A percentile compares a stretch with the other conserved stretches of the same genome.
Conservation (phyloP, 2,113 vertebrate species). For the Orientallactaga bullata region DNA sequence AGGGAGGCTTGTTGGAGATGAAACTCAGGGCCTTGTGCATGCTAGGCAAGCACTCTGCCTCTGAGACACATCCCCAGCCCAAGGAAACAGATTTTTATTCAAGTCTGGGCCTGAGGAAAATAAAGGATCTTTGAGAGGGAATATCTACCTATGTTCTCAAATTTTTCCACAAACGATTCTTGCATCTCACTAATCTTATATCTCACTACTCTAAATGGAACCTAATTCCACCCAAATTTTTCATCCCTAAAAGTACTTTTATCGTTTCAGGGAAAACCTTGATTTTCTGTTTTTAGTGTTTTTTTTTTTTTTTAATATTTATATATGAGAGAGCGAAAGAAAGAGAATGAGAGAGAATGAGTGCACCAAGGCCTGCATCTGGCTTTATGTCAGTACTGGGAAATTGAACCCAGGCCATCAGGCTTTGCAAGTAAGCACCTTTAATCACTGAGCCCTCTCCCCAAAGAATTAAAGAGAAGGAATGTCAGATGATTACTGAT, state of each 20-base stretch:
- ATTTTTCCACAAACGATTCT: not conserved
- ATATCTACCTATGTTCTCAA: not conserved
- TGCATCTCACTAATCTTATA: not conserved
- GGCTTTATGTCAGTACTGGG: too few relatives aligned
- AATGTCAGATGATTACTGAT: not conserved
- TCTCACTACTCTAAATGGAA: not conserved
- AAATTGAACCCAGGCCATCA: too few relatives aligned
- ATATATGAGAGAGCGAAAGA: too few relatives aligned
- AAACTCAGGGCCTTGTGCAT: not conserved
- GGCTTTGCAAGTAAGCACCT: too few relatives aligned
- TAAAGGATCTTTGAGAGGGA: not conserved
- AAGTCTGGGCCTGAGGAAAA: not conserved
- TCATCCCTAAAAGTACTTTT: not conserved
- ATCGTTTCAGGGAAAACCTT: slow-evolving; percentile 17
- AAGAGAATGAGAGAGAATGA: too few relatives aligned
- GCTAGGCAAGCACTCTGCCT: not conserved
- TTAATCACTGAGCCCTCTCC: too few relatives aligned
- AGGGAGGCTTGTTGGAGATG: not conserved
- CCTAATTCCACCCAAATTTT: not conserved
- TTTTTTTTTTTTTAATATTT: too few relatives aligned
- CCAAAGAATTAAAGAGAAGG: slow-evolving; percentile 2
- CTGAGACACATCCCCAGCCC: not conserved
- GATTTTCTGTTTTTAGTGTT: not conserved
- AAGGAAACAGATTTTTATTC: not conserved
- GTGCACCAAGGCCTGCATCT: too few relatives aligned